phyloP scores from a whole-genome alignment of 2,113 vertebrate genomes.

The Sterrhoptilus dennistouni region DNA sequence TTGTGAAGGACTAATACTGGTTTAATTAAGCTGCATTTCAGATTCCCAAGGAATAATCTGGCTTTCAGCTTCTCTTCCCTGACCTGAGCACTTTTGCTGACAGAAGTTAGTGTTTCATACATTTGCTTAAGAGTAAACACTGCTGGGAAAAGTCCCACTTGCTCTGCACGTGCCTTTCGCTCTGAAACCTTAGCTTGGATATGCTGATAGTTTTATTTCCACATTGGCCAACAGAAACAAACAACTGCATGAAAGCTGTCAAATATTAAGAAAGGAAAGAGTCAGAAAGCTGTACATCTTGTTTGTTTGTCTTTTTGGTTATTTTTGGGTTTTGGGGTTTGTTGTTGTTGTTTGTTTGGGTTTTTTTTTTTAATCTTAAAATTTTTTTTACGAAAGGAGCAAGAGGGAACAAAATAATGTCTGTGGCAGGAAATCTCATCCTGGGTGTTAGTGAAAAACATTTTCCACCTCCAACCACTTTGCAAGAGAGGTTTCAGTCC shows the following conservation, averaged over 20 bases:
- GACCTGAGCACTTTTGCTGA: background rate
- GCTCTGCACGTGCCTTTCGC: background rate
- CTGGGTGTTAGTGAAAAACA: background rate
- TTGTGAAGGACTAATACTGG: background rate
- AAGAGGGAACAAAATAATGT: background rate
- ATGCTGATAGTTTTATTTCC: background rate
- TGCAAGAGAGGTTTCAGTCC: background rate
- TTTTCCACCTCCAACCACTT: background rate
- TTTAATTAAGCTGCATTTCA: constrained; percentile 3
- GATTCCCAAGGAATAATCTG: background rate
- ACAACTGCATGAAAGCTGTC: background rate
- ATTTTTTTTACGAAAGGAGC: background rate
- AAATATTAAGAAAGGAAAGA: background rate
- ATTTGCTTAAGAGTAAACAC: background rate
- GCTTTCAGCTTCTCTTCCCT: background rate
- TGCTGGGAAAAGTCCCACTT: background rate
- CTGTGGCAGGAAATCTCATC: background rate
- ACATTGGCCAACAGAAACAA: background rate
- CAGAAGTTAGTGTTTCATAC: background rate
- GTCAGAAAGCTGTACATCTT: background rate
- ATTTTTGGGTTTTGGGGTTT: too few species aligned
- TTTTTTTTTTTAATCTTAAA: background rate
- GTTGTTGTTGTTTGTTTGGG: too few species aligned
- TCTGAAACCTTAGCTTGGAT: background rate
- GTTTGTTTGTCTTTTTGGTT: background rate